Evolutionary conservation across 2,888 invertebrate species (phyloP).

Genomic region (Ferdinandea cuprea): DNA sequence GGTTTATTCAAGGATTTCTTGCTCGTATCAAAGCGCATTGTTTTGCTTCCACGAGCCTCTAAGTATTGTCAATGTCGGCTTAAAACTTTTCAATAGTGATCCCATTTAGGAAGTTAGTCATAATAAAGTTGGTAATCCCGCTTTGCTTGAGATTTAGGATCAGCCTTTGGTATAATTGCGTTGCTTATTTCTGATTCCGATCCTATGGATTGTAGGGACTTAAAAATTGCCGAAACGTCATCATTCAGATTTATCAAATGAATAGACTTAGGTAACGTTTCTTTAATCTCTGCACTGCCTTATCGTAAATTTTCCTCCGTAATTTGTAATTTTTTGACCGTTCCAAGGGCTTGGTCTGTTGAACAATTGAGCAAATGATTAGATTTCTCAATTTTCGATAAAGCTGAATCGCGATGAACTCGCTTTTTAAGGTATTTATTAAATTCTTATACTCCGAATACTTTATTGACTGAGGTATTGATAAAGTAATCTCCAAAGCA

Average conservation of each 20-base stretch:
- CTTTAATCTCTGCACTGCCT: conserved; percentile 22
- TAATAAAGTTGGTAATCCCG: conserved; percentile 21
- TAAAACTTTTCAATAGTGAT: too few species aligned
- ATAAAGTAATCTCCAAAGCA: neutral
- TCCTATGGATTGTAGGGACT: conserved; percentile 7
- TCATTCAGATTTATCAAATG: conserved; percentile 27
- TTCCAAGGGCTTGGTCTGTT: conserved; percentile 17
- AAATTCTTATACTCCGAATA: conserved; percentile 11
- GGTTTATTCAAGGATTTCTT: neutral
- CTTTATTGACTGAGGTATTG: neutral
- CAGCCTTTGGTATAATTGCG: conserved; percentile 3
- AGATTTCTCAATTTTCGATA: conserved; percentile 12
- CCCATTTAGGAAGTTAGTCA: neutral
- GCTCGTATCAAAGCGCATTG: neutral
- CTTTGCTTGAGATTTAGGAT: neutral
- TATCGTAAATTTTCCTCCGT: conserved; percentile 21
- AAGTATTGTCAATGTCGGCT: conserved; percentile 23
- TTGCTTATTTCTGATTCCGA: conserved; percentile 4
- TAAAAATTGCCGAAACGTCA: conserved; percentile 28
- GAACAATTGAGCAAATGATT: conserved; percentile 23
- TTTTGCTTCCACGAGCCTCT: neutral
- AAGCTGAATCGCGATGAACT: neutral
- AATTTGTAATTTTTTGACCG: conserved; percentile 18
- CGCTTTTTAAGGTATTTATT: conserved; percentile 4
- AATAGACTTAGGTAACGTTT: conserved; percentile 7